Percentiles rank a stretch among this genome's conserved stretches.
Evolutionary conservation across 2,113 vertebrate species (phyloP).

Genomic region (Corynorhinus townsendii): DNA sequence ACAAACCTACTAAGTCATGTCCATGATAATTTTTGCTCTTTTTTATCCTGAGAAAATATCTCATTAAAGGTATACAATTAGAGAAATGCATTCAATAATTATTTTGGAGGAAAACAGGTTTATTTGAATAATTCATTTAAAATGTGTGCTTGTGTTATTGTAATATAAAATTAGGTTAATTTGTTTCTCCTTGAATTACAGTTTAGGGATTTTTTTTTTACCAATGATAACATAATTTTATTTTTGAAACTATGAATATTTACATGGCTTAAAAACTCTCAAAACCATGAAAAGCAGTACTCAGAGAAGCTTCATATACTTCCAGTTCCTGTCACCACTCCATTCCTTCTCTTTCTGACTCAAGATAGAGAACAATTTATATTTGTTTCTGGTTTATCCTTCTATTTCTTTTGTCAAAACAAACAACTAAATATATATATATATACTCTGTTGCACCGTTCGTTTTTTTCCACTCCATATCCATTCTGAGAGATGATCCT

Average conservation of each 20-base stretch:
- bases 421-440: background rate
- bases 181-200: background rate
- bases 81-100: no score
- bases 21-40: background rate
- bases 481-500: background rate
- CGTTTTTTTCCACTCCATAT: background rate
- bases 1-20: background rate
- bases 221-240: background rate
- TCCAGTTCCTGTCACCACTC: background rate
- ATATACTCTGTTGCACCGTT: background rate
- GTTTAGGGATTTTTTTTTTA: background rate
- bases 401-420: background rate
- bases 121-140: background rate
- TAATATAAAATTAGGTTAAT: background rate
- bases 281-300: background rate
- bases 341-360: background rate
- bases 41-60: background rate
- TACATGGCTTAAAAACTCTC: background rate
- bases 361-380: background rate
- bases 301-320: background rate
- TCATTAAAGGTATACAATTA: no score
- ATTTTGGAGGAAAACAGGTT: background rate
- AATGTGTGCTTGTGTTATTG: background rate
- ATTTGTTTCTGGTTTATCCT: background rate
- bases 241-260: constrained; percentile 3